phyloP scores from a whole-genome alignment of 2,888 invertebrate species.

The Flexamia atlantica region DNA sequence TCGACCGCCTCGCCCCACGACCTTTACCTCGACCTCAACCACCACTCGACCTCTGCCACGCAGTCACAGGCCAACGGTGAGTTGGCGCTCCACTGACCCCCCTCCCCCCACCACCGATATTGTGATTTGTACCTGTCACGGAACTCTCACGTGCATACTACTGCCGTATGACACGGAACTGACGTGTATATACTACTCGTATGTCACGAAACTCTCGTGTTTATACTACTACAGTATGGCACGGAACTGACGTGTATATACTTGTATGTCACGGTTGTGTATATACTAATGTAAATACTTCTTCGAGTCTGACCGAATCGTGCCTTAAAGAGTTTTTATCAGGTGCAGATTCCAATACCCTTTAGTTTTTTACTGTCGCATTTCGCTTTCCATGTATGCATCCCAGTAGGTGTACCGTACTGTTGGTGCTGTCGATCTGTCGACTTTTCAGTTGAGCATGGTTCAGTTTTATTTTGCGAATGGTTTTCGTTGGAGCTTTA shows the following conservation, averaged over 20 bases:
- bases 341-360: slow-evolving; percentile 57
- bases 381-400: slow-evolving; percentile 54
- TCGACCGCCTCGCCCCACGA: slow-evolving; percentile 65
- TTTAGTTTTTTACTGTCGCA: slow-evolving; percentile 27
- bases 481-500: slow-evolving; percentile 35
- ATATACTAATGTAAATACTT: slow-evolving; percentile 27
- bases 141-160: not conserved
- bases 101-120: slow-evolving; percentile 29
- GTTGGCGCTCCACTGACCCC: slow-evolving; percentile 61
- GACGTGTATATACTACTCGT: no score
- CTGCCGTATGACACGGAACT: no score
- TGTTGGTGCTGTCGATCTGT: slow-evolving; percentile 28
- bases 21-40: slow-evolving; percentile 70
- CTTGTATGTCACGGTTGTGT: no score
- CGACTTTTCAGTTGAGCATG: slow-evolving; percentile 2
- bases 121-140: slow-evolving; percentile 61
- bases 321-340: slow-evolving; percentile 55
- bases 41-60: slow-evolving; percentile 61
- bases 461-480: slow-evolving; percentile 42
- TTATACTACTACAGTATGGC: no score
- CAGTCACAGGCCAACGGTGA: slow-evolving; percentile 70
- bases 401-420: slow-evolving; percentile 10
- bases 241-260: no score
- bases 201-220: no score
- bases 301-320: slow-evolving; percentile 33